Percentiles rank a stretch among this genome's conserved stretches.
These are phyloP conservation scores for Pseudachorutes palmiensis DNA, from an alignment of 1,140 invertebrate species.

Conservation along the genomic window DNA sequence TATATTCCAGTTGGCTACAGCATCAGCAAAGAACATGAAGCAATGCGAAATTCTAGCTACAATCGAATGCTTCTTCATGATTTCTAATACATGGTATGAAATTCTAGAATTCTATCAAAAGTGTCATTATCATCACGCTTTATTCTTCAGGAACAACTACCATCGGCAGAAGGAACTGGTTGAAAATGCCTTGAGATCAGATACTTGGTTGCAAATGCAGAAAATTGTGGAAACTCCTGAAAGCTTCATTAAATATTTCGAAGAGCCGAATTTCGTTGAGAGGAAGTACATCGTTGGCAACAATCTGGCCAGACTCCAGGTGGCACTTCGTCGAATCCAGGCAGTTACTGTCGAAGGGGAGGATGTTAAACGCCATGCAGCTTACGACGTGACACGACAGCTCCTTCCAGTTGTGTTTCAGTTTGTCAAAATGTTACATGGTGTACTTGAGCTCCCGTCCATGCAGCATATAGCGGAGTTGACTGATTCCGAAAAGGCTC, in stretches of 20 bases:
- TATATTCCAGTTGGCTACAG: background rate
- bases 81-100: background rate
- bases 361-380: background rate
- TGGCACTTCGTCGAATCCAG: background rate
- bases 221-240: background rate
- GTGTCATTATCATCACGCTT: background rate
- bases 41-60: background rate
- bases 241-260: background rate
- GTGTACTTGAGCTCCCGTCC: background rate
- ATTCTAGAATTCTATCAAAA: background rate
- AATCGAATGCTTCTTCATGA: background rate
- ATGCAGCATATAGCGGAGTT: background rate
- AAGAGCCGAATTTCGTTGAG: background rate
- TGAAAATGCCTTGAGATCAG: background rate
- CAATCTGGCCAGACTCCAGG: background rate
- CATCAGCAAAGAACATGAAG: background rate
- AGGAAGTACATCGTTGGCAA: background rate
- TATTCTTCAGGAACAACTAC: background rate
- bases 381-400: background rate
- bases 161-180: slow-evolving; percentile 4
- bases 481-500: background rate
- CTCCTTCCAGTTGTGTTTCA: background rate
- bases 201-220: background rate
- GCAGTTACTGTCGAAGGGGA: background rate
- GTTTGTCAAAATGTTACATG: background rate